These are phyloP conservation scores for Panthera uncia DNA, from an alignment of 2,113 vertebrate species.

Conservation along the genomic window DNA sequence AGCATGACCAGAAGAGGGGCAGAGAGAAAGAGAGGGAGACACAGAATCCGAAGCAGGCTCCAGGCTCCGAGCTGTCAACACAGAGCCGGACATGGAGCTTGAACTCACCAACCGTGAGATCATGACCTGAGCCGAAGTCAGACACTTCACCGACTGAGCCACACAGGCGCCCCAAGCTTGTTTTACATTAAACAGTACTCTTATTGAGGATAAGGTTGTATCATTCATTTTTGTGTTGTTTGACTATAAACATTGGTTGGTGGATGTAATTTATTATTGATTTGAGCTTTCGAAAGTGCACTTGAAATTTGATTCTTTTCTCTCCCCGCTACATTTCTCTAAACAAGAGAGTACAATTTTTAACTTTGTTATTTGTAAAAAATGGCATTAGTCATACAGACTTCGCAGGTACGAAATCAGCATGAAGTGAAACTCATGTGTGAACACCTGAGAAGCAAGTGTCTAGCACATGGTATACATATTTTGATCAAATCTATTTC, in stretches of 20 bases:
- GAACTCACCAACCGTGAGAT: not conserved
- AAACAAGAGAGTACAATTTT: not conserved
- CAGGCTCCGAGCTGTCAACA: not conserved
- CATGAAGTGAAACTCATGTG: not conserved
- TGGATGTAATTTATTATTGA: not conserved
- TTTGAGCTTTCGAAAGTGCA: not conserved
- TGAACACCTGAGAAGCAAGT: not conserved
- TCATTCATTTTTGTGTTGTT: not conserved
- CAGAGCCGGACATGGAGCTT: fast-evolving
- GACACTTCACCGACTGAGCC: not conserved
- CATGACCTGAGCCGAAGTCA: not conserved
- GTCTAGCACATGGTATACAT: not conserved
- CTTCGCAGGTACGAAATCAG: not conserved
- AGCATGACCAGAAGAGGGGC: not conserved
- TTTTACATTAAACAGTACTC: not conserved
- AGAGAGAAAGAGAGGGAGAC: not conserved
- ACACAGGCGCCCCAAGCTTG: not conserved
- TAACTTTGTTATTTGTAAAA: not conserved
- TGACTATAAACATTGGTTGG: not conserved
- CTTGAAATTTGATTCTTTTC: not conserved
- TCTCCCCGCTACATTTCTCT: not conserved
- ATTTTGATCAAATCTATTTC: not conserved
- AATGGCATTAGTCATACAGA: not conserved
- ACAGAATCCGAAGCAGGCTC: not conserved
- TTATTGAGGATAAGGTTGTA: not conserved